Percentiles rank a stretch among this genome's conserved stretches.
phyloP scores from a whole-genome alignment of 2,797 vertebrate genomes.

The Sebastes miniatus region DNA sequence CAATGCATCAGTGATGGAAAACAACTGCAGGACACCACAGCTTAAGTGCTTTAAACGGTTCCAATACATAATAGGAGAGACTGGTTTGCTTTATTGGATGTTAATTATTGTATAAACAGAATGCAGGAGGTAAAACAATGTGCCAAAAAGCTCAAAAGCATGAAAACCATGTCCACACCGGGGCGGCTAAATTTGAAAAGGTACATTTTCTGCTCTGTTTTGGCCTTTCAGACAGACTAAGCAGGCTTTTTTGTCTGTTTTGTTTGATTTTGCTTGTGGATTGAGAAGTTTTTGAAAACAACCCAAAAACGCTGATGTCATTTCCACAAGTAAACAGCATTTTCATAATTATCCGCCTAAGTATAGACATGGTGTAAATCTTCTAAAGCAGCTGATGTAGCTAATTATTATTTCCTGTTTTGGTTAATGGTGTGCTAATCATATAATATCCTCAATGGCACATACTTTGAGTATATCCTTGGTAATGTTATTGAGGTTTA shows the following conservation, averaged over 20 bases:
- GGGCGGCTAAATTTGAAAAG: background rate
- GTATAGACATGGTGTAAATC: conserved; percentile 1
- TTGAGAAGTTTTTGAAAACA: background rate
- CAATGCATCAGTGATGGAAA: conserved; percentile 59
- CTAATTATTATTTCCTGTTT: background rate
- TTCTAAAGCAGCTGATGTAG: background rate
- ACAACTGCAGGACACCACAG: conserved; percentile 43
- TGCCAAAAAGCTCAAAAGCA: conserved; percentile 22
- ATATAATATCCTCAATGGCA: background rate
- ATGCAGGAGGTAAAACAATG: conserved; percentile 15
- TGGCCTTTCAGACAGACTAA: background rate
- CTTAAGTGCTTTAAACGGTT: background rate
- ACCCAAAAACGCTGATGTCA: background rate
- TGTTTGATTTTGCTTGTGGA: too few relatives aligned
- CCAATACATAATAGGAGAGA: background rate
- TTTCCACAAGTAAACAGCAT: background rate
- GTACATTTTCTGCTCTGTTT: background rate
- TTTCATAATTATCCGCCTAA: background rate
- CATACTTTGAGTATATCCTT: background rate
- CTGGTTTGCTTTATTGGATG: background rate
- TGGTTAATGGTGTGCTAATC: background rate
- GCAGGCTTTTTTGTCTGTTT: background rate
- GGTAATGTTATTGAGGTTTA: background rate
- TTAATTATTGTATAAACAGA: conserved; percentile 28
- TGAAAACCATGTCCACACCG: conserved; percentile 6